Conservation (phyloP, 92 coral and sea anemone genomes). For the Heliopora coerulea region DNA sequence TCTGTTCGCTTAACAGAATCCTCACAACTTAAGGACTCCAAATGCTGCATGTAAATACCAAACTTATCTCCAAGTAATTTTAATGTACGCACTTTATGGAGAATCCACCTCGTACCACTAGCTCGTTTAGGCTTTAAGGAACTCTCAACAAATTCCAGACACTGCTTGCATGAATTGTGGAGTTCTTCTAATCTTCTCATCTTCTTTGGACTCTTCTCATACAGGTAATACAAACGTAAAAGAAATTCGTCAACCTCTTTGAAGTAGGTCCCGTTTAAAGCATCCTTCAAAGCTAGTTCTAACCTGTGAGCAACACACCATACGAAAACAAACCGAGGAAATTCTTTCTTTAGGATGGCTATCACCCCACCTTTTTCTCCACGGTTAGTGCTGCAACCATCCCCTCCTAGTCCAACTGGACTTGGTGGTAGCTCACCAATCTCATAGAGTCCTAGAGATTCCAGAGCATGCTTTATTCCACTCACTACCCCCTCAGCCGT, state of each 20-base stretch:
- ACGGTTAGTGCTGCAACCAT: conserved; percentile 56
- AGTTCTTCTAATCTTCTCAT: conserved; percentile 47
- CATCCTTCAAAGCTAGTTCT: conserved; percentile 49
- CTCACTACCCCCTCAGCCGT: conserved; percentile 15
- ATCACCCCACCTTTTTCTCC: conserved; percentile 37
- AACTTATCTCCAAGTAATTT: conserved; percentile 47
- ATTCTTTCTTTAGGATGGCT: conserved; percentile 34
- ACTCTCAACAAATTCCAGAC: conserved; percentile 42
- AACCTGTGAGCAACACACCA: conserved; percentile 4
- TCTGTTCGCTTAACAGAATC: conserved; percentile 46
- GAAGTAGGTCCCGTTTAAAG: conserved; percentile 43
- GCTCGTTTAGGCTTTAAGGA: conserved; percentile 51
- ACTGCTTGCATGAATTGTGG: conserved; percentile 36
- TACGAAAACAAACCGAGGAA: background rate
- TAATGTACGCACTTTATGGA: conserved; percentile 46
- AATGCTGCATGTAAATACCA: conserved; percentile 50
- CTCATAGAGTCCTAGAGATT: conserved; percentile 6
- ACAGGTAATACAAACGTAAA: conserved; percentile 41
- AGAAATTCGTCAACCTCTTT: conserved; percentile 53
- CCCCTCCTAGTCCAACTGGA: conserved; percentile 50
- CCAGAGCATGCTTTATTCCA: conserved; percentile 12
- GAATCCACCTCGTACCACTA: conserved; percentile 54
- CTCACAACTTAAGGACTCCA: conserved; percentile 50
- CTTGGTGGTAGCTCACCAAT: background rate
- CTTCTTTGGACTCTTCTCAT: conserved; percentile 57